Percentiles rank a stretch among this genome's conserved stretches.
Conservation (phyloP, 2,113 vertebrate genomes). For the Oceanites oceanicus region DNA sequence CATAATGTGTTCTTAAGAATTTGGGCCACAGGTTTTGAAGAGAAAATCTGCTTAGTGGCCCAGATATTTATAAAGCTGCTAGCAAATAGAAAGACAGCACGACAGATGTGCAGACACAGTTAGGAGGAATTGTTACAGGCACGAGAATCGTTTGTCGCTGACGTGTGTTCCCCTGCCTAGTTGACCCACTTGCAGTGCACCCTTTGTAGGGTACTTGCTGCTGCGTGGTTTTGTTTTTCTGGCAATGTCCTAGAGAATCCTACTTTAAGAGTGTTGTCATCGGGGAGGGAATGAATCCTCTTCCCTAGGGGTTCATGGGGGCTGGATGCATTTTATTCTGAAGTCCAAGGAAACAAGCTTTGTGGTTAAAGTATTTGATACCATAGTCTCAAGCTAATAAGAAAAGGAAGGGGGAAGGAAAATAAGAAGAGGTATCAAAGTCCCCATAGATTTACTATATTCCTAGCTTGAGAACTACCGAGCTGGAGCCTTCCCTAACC, state of each 20-base stretch:
- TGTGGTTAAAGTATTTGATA: neutral
- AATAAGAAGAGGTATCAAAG: neutral
- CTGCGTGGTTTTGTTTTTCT: neutral
- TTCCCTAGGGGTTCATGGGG: neutral
- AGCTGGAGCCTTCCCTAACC: neutral
- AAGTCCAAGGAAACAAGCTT: neutral
- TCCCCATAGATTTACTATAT: neutral
- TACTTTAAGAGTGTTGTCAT: neutral
- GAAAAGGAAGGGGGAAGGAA: neutral
- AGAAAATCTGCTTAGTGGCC: constrained; percentile 60
- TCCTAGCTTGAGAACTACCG: neutral
- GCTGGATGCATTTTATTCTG: neutral
- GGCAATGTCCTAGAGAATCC: neutral
- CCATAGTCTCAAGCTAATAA: neutral
- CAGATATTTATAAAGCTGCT: constrained; percentile 31
- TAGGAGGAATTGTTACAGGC: neutral
- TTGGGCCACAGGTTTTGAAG: constrained; percentile 16
- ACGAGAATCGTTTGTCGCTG: neutral
- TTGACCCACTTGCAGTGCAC: neutral
- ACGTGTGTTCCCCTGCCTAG: neutral
- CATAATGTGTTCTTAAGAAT: constrained; percentile 3
- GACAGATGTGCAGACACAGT: neutral
- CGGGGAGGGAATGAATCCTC: neutral
- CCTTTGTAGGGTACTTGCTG: neutral
- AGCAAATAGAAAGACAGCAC: neutral